These are phyloP conservation scores for Pterois miles DNA, from an alignment of 2,797 vertebrate species.

Conservation along the genomic window DNA sequence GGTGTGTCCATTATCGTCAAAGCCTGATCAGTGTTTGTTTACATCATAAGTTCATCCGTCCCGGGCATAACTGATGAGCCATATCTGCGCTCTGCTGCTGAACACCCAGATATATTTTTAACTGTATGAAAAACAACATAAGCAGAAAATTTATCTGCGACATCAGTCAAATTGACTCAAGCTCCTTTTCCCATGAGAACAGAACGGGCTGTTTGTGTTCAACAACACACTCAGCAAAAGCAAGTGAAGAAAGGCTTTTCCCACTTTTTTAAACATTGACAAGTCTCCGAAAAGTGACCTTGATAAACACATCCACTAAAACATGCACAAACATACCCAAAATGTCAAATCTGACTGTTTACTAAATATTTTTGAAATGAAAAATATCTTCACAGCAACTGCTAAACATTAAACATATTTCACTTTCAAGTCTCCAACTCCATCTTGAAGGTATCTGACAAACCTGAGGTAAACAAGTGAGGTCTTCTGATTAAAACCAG, in stretches of 20 bases:
- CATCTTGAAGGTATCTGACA: background rate
- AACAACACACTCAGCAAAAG: slow-evolving; percentile 27
- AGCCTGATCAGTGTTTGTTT: slow-evolving; percentile 26
- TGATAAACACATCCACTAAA: background rate
- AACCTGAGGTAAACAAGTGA: slow-evolving; percentile 2
- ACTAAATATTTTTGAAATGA: background rate
- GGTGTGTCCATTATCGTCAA: slow-evolving; percentile 26
- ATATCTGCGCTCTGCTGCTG: slow-evolving; percentile 25
- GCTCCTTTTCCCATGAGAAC: slow-evolving; percentile 60
- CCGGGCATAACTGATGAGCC: slow-evolving; percentile 34
- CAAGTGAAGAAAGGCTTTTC: background rate
- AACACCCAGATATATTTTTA: slow-evolving; percentile 44
- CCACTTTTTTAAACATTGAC: slow-evolving; percentile 14
- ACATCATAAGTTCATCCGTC: slow-evolving; percentile 7
- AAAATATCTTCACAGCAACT: background rate
- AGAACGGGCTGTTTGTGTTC: slow-evolving; percentile 43
- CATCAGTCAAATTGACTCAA: slow-evolving; percentile 62
- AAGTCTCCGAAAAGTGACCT: slow-evolving; percentile 10
- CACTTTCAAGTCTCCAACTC: background rate
- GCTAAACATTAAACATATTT: background rate
- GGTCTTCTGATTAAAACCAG: slow-evolving; percentile 27
- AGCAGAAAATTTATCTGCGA: slow-evolving; percentile 43
- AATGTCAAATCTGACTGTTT: background rate
- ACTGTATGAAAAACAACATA: slow-evolving; percentile 42
- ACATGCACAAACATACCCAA: background rate